Percentiles rank a stretch among this genome's conserved stretches.
These are phyloP conservation scores for Trichosurus vulpecula DNA, from an alignment of 2,797 vertebrate genomes.

Conservation along the genomic window DNA sequence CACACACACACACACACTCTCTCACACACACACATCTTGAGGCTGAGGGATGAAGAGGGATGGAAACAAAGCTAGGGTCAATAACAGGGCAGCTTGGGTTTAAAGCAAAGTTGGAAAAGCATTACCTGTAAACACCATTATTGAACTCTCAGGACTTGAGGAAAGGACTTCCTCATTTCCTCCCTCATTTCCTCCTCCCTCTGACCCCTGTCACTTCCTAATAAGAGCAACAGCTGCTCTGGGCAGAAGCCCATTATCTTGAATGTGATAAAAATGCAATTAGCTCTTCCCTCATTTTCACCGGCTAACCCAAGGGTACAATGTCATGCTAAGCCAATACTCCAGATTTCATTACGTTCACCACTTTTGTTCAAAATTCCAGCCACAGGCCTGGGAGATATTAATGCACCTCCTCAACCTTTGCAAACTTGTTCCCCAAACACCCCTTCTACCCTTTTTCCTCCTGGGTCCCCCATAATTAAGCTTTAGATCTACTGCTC, in stretches of 20 bases:
- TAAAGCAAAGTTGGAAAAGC: neutral
- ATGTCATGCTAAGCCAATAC: conserved; percentile 49
- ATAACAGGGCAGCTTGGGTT: neutral
- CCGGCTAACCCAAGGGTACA: conserved; percentile 62
- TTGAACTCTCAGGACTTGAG: conserved; percentile 4
- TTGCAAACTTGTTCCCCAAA: neutral
- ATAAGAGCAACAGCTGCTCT: conserved; percentile 65
- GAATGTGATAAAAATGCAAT: conserved; percentile 66
- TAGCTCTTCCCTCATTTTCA: conserved; percentile 65
- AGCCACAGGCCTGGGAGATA: conserved; percentile 57
- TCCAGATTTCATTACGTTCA: conserved; percentile 64
- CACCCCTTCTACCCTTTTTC: neutral
- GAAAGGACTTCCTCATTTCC: neutral
- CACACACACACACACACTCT: neutral
- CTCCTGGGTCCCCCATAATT: neutral
- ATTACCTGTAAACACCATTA: conserved; percentile 28
- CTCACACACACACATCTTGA: no score
- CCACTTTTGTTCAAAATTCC: conserved; percentile 53
- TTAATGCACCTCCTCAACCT: neutral
- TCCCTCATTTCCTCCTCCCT: neutral
- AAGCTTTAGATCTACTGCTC: conserved; percentile 1
- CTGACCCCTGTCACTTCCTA: conserved; percentile 8
- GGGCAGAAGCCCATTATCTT: conserved; percentile 55
- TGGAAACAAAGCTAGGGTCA: neutral
- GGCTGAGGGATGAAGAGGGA: neutral